Conservation (phyloP, 1,140 invertebrate genomes). For the Trichogramma pretiosum region DNA sequence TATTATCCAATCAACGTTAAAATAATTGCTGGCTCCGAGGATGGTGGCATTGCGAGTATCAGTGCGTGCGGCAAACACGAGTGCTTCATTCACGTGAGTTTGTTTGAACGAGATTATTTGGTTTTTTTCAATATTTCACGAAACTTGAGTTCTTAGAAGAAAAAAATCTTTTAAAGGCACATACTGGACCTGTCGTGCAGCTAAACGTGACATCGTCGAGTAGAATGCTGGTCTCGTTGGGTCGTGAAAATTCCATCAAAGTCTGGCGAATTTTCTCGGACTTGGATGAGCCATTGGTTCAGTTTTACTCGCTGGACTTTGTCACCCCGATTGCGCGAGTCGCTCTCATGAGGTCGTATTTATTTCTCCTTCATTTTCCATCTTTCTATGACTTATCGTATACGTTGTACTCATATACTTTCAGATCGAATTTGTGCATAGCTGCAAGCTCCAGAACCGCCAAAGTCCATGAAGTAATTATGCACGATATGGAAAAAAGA, state of each 20-base stretch:
- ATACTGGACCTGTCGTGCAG: constrained; percentile 9
- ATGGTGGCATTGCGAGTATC: constrained; percentile 21
- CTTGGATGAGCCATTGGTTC: constrained; percentile 10
- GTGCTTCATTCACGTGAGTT: too few relatives aligned
- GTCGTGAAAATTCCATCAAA: constrained; percentile 22
- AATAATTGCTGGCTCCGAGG: constrained; percentile 22
- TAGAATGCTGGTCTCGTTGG: constrained; percentile 18
- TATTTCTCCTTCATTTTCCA: too few relatives aligned
- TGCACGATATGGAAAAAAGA: constrained; percentile 22
- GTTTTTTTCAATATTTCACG: too few relatives aligned
- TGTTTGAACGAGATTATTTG: too few relatives aligned
- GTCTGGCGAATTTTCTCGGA: constrained; percentile 23
- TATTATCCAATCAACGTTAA: constrained; percentile 18
- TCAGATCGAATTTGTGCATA: constrained; percentile 18
- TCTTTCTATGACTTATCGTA: too few relatives aligned
- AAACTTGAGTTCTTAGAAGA: background rate
- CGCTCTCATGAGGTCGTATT: constrained; percentile 14
- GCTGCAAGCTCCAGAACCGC: constrained; percentile 14
- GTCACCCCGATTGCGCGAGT: constrained; percentile 17
- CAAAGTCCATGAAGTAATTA: constrained; percentile 20
- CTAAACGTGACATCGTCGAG: constrained; percentile 2
- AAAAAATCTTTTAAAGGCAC: constrained; percentile 12
- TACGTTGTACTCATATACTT: background rate
- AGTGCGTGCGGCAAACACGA: constrained; percentile 21
- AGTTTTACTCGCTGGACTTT: constrained; percentile 20